These are phyloP conservation scores for Anagrus nilaparvatae DNA, from an alignment of 1,140 invertebrate species.

Conservation along the genomic window DNA sequence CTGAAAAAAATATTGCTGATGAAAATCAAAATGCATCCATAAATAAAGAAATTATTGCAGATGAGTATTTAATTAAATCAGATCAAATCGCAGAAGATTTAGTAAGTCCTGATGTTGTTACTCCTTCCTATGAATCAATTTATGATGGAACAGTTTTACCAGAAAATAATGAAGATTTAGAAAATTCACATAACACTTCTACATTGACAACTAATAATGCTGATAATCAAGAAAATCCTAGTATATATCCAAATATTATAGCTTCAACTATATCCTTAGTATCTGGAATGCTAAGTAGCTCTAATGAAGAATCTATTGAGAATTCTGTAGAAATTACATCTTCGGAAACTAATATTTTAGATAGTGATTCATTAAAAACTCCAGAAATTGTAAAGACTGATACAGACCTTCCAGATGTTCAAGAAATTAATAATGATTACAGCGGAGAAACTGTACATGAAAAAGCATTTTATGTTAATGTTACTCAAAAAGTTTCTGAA, in stretches of 20 bases:
- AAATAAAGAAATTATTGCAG: too few relatives aligned
- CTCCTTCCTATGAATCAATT: constrained; percentile 9
- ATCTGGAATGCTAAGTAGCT: neutral
- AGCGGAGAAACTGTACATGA: too few relatives aligned
- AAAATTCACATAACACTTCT: constrained; percentile 5
- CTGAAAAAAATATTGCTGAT: neutral
- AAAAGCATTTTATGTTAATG: neutral
- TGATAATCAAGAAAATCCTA: constrained; percentile 4
- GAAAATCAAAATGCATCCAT: too few relatives aligned
- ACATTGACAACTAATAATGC: neutral
- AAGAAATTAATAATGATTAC: too few relatives aligned
- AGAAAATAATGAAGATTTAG: constrained; percentile 5
- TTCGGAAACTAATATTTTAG: too few relatives aligned
- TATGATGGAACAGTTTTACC: constrained; percentile 12
- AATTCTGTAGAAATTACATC: too few relatives aligned
- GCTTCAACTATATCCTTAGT: constrained; percentile 4
- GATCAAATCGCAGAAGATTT: too few relatives aligned
- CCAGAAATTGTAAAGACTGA: too few relatives aligned
- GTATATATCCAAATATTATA: constrained; percentile 12
- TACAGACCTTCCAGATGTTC: too few relatives aligned
- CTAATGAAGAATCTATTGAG: neutral
- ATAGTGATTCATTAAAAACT: too few relatives aligned
- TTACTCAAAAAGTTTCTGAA: neutral
- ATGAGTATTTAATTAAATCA: too few relatives aligned
- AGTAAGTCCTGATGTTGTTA: constrained; percentile 4